phyloP scores from a whole-genome alignment of 2,797 vertebrate species.

The Epinephelus awoara region DNA sequence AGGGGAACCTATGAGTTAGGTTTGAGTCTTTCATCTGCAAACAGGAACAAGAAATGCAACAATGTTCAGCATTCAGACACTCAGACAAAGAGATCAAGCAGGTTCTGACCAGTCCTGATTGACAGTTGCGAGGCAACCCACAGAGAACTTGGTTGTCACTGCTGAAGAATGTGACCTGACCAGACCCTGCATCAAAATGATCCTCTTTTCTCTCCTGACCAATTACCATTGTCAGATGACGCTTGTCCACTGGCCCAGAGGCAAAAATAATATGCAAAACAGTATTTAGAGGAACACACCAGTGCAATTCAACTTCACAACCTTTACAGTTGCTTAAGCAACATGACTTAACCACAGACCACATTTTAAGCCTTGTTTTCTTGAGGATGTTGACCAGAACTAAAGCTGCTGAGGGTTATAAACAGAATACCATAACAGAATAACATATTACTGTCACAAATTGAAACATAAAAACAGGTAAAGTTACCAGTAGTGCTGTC shows the following conservation, averaged over 20 bases:
- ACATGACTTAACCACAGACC: neutral
- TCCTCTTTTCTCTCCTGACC: constrained; percentile 35
- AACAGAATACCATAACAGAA: neutral
- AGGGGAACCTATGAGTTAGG: constrained; percentile 1
- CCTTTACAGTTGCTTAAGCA: constrained; percentile 25
- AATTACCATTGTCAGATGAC: constrained; percentile 36
- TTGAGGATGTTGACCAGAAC: neutral
- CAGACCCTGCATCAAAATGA: constrained; percentile 50
- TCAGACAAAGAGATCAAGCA: constrained; percentile 36
- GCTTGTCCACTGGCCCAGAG: neutral
- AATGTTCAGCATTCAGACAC: constrained; percentile 26
- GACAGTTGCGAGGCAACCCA: constrained; percentile 60
- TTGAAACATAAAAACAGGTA: neutral
- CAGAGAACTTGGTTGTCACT: constrained; percentile 60
- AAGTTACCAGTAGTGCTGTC: neutral
- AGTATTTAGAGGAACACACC: constrained; percentile 17
- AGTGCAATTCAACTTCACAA: constrained; percentile 2
- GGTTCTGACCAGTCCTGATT: constrained; percentile 44
- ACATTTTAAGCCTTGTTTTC: neutral
- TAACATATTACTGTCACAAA: neutral
- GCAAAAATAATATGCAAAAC: constrained; percentile 2
- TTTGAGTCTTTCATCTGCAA: constrained; percentile 19
- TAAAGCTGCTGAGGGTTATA: neutral
- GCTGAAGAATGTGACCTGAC: constrained; percentile 75
- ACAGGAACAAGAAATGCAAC: constrained; percentile 37